Evolutionary conservation across 2,797 vertebrate species (phyloP).

Genomic region (Peromyscus melanophrys): DNA sequence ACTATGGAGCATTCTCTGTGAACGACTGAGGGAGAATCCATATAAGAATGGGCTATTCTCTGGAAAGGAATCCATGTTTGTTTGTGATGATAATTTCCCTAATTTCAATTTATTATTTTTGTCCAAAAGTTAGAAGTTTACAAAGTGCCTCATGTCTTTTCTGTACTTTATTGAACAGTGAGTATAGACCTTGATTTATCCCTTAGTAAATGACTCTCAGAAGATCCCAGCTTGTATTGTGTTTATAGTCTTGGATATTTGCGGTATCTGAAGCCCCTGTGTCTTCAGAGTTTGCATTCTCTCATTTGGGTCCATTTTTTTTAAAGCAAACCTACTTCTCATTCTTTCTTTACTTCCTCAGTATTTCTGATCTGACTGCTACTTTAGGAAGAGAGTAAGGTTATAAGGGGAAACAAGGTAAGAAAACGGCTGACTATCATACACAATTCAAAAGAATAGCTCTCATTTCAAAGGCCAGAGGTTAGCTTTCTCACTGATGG

Average conservation of each 20-base stretch:
- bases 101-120: slow-evolving; percentile 64
- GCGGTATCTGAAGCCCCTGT: not conserved
- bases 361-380: slow-evolving; percentile 56
- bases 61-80: not conserved
- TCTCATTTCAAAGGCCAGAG: slow-evolving; percentile 29
- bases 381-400: slow-evolving; percentile 66
- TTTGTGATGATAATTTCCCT: slow-evolving; percentile 61
- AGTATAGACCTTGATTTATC: slow-evolving; percentile 32
- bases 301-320: not conserved
- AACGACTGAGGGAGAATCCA: not conserved
- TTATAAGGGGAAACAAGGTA: slow-evolving; percentile 44
- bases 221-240: not conserved
- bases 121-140: slow-evolving; percentile 36
- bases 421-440: slow-evolving; percentile 53
- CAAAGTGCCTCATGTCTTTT: not conserved
- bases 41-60: not conserved
- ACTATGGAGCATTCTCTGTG: not conserved
- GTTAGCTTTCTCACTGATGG: not conserved
- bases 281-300: slow-evolving; percentile 21
- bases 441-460: slow-evolving; percentile 61
- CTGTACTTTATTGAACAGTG: slow-evolving; percentile 52
- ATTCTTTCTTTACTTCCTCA: slow-evolving; percentile 19
- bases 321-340: slow-evolving; percentile 4
- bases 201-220: not conserved
- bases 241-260: slow-evolving; percentile 1